A percentile compares a stretch with the other conserved stretches of the same genome.
Conservation (phyloP, 2,888 invertebrate species). For the Patella ulyssiponensis region DNA sequence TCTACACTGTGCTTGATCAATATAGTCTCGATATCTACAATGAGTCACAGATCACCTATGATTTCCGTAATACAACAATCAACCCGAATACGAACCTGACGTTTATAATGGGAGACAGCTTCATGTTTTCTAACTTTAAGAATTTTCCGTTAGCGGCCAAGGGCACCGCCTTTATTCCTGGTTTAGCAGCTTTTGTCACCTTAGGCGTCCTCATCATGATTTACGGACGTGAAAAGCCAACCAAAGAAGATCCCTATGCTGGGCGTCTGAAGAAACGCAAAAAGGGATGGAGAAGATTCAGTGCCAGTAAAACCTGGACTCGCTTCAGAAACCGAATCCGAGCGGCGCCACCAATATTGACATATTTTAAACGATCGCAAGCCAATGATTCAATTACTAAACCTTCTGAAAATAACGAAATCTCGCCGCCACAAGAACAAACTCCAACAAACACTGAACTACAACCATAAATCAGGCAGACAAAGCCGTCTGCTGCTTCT, state of each 20-base stretch:
- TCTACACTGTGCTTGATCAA: slow-evolving; percentile 58
- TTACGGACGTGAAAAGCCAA: slow-evolving; percentile 61
- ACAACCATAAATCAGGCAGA: too few relatives aligned
- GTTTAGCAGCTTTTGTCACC: slow-evolving; percentile 57
- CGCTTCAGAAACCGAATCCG: slow-evolving; percentile 25
- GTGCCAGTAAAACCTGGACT: slow-evolving; percentile 30
- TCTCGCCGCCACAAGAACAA: background rate
- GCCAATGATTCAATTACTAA: background rate
- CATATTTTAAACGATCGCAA: background rate
- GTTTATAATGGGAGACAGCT: slow-evolving; percentile 71
- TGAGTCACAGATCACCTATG: slow-evolving; percentile 70
- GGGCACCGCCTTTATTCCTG: slow-evolving; percentile 73
- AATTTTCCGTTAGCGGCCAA: slow-evolving; percentile 71
- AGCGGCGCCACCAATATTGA: background rate
- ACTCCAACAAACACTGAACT: too few relatives aligned
- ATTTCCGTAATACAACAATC: slow-evolving; percentile 67
- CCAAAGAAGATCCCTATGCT: slow-evolving; percentile 60
- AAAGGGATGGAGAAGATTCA: slow-evolving; percentile 44
- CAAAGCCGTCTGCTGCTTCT: too few relatives aligned
- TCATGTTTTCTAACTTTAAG: slow-evolving; percentile 74
- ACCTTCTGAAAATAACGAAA: background rate
- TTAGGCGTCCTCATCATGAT: slow-evolving; percentile 62
- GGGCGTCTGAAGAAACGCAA: slow-evolving; percentile 59
- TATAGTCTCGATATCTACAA: slow-evolving; percentile 60
- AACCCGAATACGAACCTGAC: slow-evolving; percentile 71